Evolutionary conservation across 2,797 vertebrate species (phyloP).

Genomic region (Rachycentron canadum): DNA sequence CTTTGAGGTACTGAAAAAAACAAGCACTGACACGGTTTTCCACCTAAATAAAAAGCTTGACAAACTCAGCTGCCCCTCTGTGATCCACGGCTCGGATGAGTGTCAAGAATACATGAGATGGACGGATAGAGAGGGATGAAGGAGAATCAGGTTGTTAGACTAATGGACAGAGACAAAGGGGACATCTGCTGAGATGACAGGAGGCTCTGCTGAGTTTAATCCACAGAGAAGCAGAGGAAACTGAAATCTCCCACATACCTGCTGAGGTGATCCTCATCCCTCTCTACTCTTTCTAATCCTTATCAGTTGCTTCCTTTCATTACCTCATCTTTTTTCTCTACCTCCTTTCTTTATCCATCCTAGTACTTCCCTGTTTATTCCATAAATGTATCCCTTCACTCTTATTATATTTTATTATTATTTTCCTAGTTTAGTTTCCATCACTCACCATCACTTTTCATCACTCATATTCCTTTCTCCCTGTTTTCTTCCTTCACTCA

Average conservation of each 20-base stretch:
- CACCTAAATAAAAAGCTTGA: conserved; percentile 10
- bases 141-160: conserved; percentile 52
- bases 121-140: conserved; percentile 59
- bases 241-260: conserved; percentile 19
- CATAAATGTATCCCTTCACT: not conserved
- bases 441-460: not conserved
- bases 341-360: not conserved
- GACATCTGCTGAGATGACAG: conserved; percentile 61
- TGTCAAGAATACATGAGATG: conserved; percentile 62
- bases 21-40: not conserved
- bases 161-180: conserved; percentile 70
- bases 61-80: conserved; percentile 11
- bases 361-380: too few species aligned
- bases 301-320: not conserved
- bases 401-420: not conserved
- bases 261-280: conserved; percentile 13
- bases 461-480: not conserved
- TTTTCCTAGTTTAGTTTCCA: not conserved
- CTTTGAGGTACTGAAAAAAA: not conserved
- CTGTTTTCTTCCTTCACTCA: not conserved
- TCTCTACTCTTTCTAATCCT: not conserved
- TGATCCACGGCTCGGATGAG: conserved; percentile 54
- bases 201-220: conserved; percentile 41
- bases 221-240: conserved; percentile 30
- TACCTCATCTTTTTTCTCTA: not conserved